Evolutionary conservation across 2,797 vertebrate species (phyloP), one percentile per base, ranked within the genome.

Genomic region (Urophycis tenuis): DNA sequence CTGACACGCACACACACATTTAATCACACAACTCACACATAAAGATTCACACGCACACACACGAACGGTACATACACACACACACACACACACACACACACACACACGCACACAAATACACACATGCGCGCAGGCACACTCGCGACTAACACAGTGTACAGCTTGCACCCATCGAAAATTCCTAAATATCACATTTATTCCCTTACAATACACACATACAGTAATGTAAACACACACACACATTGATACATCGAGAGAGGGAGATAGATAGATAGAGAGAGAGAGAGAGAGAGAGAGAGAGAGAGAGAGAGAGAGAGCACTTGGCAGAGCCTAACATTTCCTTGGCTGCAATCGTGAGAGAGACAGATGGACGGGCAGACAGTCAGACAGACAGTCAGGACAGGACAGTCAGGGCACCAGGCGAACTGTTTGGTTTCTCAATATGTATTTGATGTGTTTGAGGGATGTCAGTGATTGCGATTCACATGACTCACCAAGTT

Each of bases 311-410:
- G 41, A 45, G 41, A 45, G 41, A 45, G 41, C 5, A 29, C 35
- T 78, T 34, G 77, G 79, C 83, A 81, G 80, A 86, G 85, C 82
- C 85, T 87, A 87, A 87, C 87, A 83, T 87, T 86, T 82, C 77
- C 86, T 89, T 87, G 86, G 88, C 85, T 81, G 79, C 84, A 84
- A 89, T 83, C 82, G 83, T 76, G 81, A 88, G 88, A 87, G 78
- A 77, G 87, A 83, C 85, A 87, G 85, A 89, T 79, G 78, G 85
- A 78, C 83, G 79, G 83, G 75, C 82, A 82, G 82, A 80, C 75
- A 79, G 77, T 31, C 72, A 82, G 81, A n/a, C 82, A 85, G 83
- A 79, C 83, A 87, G 73, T 79, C 74, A 78, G 30, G 17, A 39
- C 41, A 74, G 30, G 30, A 31, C 41, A 49, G 41, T 53, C 31